Conservation (phyloP, 2,113 vertebrate genomes). For the Crocuta crocuta region DNA sequence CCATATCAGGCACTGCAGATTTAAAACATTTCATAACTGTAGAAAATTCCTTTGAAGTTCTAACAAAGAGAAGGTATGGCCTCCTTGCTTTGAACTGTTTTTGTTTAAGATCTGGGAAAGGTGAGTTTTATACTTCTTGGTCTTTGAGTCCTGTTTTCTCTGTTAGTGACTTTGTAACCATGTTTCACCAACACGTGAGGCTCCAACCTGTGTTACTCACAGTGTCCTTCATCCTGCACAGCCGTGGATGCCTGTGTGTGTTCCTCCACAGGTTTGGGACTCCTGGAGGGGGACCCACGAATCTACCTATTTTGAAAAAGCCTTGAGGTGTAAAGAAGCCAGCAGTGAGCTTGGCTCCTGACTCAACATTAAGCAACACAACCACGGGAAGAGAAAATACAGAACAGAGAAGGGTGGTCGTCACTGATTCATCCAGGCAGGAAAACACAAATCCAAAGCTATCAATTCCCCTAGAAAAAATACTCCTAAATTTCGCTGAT, state of each 20-base stretch:
- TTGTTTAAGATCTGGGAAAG: background rate
- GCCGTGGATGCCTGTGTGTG: accelerated
- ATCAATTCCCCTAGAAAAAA: background rate
- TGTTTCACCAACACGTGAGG: background rate
- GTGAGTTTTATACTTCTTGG: background rate
- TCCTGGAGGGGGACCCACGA: no score
- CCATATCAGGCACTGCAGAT: background rate
- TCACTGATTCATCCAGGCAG: no score
- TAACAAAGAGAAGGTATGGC: background rate
- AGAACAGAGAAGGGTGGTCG: background rate
- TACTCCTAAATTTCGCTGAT: background rate
- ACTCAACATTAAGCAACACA: background rate
- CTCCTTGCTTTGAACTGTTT: background rate
- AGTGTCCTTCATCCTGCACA: accelerated
- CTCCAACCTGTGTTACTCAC: background rate
- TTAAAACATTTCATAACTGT: background rate
- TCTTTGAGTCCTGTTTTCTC: background rate
- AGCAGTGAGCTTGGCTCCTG: background rate
- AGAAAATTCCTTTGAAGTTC: background rate
- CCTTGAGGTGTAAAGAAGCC: background rate
- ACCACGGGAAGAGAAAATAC: background rate
- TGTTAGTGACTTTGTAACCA: no score
- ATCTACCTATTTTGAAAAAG: background rate
- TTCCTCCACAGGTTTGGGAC: background rate
- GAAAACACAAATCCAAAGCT: background rate